phyloP scores from a whole-genome alignment of 2,113 vertebrate species.

The Corythornis madagascariensis region DNA sequence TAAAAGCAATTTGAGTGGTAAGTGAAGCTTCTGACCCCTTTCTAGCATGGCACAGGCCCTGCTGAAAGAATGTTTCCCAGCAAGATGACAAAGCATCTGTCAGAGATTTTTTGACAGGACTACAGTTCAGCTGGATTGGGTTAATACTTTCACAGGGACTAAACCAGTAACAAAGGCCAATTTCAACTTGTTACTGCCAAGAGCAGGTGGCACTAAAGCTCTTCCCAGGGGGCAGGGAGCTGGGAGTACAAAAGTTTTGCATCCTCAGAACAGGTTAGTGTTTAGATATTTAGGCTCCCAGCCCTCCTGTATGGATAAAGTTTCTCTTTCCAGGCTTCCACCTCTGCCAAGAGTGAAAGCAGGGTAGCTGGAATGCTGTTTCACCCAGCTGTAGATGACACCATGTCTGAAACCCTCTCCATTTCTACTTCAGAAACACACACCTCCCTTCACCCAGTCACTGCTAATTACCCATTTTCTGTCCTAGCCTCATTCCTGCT shows the following conservation, averaged over 20 bases:
- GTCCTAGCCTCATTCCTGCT: background rate
- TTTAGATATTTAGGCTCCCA: background rate
- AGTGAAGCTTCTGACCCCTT: background rate
- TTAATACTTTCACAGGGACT: background rate
- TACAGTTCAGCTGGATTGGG: background rate
- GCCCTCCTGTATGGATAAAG: background rate
- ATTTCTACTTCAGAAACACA: background rate
- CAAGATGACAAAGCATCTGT: background rate
- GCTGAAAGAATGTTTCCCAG: background rate
- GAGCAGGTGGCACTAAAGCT: background rate
- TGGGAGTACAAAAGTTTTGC: background rate
- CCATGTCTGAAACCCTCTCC: background rate
- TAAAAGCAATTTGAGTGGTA: background rate
- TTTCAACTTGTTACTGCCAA: background rate
- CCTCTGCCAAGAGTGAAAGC: background rate
- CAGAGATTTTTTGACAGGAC: background rate
- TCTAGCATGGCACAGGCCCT: accelerated
- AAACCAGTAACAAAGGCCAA: background rate
- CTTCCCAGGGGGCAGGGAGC: background rate
- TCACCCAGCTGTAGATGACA: background rate
- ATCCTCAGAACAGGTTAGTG: background rate
- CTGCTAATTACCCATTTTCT: background rate
- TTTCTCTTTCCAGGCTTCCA: background rate
- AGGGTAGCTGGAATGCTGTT: background rate
- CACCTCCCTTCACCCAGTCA: background rate